Evolutionary conservation across 1,140 invertebrate genomes (phyloP), one percentile per base, ranked within the genome.

Genomic region (Saccostrea glomerata): DNA sequence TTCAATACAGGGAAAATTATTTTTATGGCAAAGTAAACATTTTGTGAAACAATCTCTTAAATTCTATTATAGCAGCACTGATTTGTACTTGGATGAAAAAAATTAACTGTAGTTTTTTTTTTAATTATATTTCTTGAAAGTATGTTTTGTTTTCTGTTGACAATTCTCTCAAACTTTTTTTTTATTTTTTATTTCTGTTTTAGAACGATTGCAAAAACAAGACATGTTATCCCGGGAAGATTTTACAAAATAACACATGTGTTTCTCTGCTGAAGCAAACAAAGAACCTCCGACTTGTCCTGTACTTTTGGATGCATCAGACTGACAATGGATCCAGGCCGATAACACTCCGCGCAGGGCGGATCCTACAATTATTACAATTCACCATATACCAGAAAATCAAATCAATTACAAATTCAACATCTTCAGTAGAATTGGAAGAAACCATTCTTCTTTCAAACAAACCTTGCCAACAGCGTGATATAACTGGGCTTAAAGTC

Each of bases 151-250:
- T 36, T 36, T 36, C 30, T 36, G 30, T 36, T 36, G 30, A 2
- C 30, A 36, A 36, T 36, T 36, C 30, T 36, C 1, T 36, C 47
- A 47, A 47, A 47, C 2, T 3, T 47, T 47, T 47, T 47, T 47
- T 20, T 7, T 20, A 6, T 86, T 86, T 1, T 36, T 36, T 36
- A 55, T 77, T 6, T 86, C 66, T 82, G 55, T 87, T 87, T 60
- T 82, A 87, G 86, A 54, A 54, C 23, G 20, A 25, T 54, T 87
- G 86, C 83, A 36, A 11, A 17, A 30, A 63, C 25, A 23, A 66
- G 11, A 17, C 17, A n/a, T 87, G 86, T 54, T 87, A 66, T 30
- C 86, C 86, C 11, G 86, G 86, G 15, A 85, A 83, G 56, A 40
- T 85, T 17, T 40, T 88, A n/a, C 58, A 15, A 0, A 63, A 88